A percentile compares a stretch with the other conserved stretches of the same genome.
These are phyloP conservation scores for Lanius ludovicianus DNA, from an alignment of 2,113 vertebrate species.

Conservation along the genomic window DNA sequence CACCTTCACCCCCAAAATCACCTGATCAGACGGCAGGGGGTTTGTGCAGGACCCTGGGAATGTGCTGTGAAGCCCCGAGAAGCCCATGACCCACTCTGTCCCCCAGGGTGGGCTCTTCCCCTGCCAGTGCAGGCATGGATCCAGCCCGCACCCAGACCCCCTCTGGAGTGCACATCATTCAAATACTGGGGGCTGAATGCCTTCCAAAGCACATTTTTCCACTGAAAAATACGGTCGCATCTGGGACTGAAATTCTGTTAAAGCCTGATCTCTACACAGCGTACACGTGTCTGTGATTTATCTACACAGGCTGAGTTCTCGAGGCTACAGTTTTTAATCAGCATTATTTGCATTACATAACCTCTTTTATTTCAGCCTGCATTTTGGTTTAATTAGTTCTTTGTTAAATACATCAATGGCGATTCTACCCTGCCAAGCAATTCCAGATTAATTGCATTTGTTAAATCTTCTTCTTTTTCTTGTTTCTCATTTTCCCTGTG, in stretches of 20 bases:
- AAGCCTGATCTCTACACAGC: neutral
- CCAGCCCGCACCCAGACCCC: fast-evolving
- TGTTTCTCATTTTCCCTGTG: neutral
- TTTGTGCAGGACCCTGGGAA: no score
- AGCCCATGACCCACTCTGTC: fast-evolving
- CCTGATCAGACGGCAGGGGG: fast-evolving
- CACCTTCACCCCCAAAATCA: neutral
- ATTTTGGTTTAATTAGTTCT: conserved; percentile 33
- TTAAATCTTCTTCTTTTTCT: neutral
- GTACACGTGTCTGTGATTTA: neutral
- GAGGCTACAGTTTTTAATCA: conserved; percentile 17
- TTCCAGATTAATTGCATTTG: conserved; percentile 37
- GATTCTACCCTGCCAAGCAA: neutral
- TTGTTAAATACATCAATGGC: conserved; percentile 24
- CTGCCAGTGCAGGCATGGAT: neutral
- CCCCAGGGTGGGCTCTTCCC: neutral
- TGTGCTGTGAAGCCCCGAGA: neutral
- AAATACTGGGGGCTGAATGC: fast-evolving
- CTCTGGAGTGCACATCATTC: fast-evolving
- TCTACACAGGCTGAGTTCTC: neutral
- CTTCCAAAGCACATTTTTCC: neutral
- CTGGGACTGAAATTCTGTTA: neutral
- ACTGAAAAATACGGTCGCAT: fast-evolving
- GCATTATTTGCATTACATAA: neutral
- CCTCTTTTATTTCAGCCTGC: neutral